Evolutionary conservation across 1,140 invertebrate genomes (phyloP).

Genomic region (Drosophila punjabiensis): DNA sequence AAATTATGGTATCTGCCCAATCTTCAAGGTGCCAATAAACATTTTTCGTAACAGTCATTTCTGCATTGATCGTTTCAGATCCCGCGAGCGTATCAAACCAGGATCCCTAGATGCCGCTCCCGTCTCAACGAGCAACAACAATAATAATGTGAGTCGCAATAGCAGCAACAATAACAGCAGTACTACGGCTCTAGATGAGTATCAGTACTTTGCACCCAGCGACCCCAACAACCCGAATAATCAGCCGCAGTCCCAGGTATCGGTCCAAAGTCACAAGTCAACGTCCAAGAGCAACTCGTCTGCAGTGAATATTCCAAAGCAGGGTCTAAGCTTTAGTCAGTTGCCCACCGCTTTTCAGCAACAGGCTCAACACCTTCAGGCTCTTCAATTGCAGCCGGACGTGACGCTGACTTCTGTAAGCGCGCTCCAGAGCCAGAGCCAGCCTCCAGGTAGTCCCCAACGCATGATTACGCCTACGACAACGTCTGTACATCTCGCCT

Average conservation of each 20-base stretch:
- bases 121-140: slow-evolving; percentile 23
- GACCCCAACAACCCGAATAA: slow-evolving; percentile 83
- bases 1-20: no score
- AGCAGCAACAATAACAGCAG: slow-evolving; percentile 64
- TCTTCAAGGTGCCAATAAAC: not conserved
- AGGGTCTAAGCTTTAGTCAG: slow-evolving; percentile 44
- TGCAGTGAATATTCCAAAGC: not conserved
- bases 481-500: slow-evolving; percentile 7
- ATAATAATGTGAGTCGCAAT: slow-evolving; percentile 33
- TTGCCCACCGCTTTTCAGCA: slow-evolving; percentile 52
- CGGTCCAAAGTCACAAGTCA: not conserved
- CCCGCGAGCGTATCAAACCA: slow-evolving; percentile 74
- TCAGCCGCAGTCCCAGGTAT: slow-evolving; percentile 32
- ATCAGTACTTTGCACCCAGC: slow-evolving; percentile 82
- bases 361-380: slow-evolving; percentile 65
- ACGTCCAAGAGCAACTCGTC: slow-evolving; percentile 1
- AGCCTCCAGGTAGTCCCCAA: slow-evolving; percentile 8
- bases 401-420: slow-evolving; percentile 61
- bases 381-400: slow-evolving; percentile 67
- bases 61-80: slow-evolving; percentile 46
- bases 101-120: slow-evolving; percentile 7
- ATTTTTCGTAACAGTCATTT: not conserved
- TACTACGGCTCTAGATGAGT: slow-evolving; percentile 66
- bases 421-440: slow-evolving; percentile 24
- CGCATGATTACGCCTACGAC: slow-evolving; percentile 6